These are phyloP conservation scores for Mamestra brassicae DNA, from an alignment of 2,888 invertebrate species.

Conservation along the genomic window DNA sequence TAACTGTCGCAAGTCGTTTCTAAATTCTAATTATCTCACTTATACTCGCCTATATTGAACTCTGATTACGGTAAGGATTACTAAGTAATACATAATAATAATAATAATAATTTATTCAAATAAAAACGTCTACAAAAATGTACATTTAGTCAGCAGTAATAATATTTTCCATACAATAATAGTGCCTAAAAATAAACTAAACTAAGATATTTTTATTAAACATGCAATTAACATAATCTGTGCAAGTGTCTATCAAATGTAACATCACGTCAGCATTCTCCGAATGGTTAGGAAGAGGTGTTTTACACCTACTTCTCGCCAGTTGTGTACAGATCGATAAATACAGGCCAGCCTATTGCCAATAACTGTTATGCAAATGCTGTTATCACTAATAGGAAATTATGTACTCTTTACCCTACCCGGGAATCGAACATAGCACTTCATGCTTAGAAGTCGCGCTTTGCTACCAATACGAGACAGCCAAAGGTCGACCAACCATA, in stretches of 20 bases:
- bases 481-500: background rate
- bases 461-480: background rate
- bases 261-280: background rate
- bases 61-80: constrained; percentile 4
- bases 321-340: background rate
- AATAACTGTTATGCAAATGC: background rate
- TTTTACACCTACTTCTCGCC: too few species aligned
- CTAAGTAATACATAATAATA: background rate
- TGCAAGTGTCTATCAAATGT: background rate
- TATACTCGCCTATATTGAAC: constrained; percentile 30
- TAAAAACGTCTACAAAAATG: too few species aligned
- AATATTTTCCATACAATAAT: too few species aligned
- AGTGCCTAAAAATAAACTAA: too few species aligned
- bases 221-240: too few species aligned
- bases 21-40: constrained; percentile 63
- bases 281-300: background rate
- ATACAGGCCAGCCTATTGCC: background rate
- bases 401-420: background rate
- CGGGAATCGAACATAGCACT: background rate
- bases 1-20: constrained; percentile 66
- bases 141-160: too few species aligned
- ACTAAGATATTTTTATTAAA: too few species aligned
- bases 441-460: too few species aligned
- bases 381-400: background rate
- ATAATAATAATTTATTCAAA: too few species aligned